Percentiles rank a stretch among this genome's conserved stretches.
Evolutionary conservation across 1,140 invertebrate species (phyloP).

Genomic region (Tetranychus urticae): DNA sequence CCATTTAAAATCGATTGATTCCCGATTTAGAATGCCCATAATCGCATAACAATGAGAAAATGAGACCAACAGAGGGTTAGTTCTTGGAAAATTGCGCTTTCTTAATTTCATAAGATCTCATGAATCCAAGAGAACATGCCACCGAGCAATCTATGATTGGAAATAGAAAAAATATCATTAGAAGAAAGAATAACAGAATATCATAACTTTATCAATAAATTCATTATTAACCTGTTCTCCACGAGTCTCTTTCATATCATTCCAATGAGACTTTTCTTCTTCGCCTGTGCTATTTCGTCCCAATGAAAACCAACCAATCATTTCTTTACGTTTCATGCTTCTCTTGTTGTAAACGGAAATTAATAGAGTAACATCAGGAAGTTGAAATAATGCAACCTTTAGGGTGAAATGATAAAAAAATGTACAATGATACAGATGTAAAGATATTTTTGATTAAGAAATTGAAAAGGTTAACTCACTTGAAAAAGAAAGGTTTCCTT

Average conservation of each 20-base stretch:
- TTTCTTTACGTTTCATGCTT: conserved; percentile 78
- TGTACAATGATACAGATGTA: background rate
- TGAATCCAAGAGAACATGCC: too few species aligned
- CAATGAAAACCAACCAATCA: conserved; percentile 84
- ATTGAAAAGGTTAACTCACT: conserved; percentile 25
- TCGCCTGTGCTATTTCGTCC: conserved; percentile 71
- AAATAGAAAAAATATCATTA: too few species aligned
- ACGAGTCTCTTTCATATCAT: conserved; percentile 50
- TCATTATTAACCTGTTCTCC: conserved; percentile 31
- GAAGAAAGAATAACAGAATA: too few species aligned
- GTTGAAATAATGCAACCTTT: conserved; percentile 50
- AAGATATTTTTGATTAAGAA: background rate
- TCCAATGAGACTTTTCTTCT: conserved; percentile 79
- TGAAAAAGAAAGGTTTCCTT: conserved; percentile 91
- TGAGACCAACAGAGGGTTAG: too few species aligned
- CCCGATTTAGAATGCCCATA: too few species aligned
- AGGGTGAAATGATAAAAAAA: too few species aligned
- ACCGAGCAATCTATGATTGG: too few species aligned
- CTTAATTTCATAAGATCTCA: too few species aligned
- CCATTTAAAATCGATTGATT: too few species aligned
- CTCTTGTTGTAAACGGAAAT: conserved; percentile 73
- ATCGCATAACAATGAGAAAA: too few species aligned
- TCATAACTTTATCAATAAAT: too few species aligned
- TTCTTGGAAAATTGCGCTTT: too few species aligned
- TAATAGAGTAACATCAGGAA: conserved; percentile 82